phyloP scores from a whole-genome alignment of 2,888 invertebrate genomes.

The Taenaris catops region DNA sequence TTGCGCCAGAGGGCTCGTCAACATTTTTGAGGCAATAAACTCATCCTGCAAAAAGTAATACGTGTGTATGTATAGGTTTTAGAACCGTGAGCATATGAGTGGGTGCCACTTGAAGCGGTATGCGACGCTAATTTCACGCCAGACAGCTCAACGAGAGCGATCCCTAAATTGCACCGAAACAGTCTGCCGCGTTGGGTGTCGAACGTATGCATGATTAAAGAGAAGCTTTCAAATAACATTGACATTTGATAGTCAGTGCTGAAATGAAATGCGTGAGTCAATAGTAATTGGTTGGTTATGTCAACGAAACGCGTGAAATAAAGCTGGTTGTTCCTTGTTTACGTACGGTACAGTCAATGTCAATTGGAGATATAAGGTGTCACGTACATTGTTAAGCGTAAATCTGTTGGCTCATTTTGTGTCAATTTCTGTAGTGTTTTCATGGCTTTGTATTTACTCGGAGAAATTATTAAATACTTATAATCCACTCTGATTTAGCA shows the following conservation, averaged over 20 bases:
- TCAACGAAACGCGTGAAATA: slow-evolving; percentile 1
- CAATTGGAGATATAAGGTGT: too few species aligned
- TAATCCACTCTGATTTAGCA: too few species aligned
- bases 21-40: too few species aligned
- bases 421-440: too few species aligned
- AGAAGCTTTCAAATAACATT: slow-evolving; percentile 23
- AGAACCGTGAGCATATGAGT: slow-evolving; percentile 23
- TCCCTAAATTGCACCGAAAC: slow-evolving; percentile 36
- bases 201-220: slow-evolving; percentile 23
- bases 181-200: slow-evolving; percentile 20
- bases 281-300: slow-evolving; percentile 7
- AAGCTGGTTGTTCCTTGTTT: background rate
- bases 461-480: too few species aligned
- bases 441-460: too few species aligned
- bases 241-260: slow-evolving; percentile 20
- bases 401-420: too few species aligned
- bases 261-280: slow-evolving; percentile 16
- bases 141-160: slow-evolving; percentile 34
- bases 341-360: background rate
- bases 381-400: too few species aligned
- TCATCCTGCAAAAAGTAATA: too few species aligned
- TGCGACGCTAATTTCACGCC: slow-evolving; percentile 46
- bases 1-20: too few species aligned
- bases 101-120: slow-evolving; percentile 28
- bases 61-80: slow-evolving; percentile 19